Base-by-base conservation (phyloP, 2,113 vertebrate species). In the Tringa solitaria region DNA sequence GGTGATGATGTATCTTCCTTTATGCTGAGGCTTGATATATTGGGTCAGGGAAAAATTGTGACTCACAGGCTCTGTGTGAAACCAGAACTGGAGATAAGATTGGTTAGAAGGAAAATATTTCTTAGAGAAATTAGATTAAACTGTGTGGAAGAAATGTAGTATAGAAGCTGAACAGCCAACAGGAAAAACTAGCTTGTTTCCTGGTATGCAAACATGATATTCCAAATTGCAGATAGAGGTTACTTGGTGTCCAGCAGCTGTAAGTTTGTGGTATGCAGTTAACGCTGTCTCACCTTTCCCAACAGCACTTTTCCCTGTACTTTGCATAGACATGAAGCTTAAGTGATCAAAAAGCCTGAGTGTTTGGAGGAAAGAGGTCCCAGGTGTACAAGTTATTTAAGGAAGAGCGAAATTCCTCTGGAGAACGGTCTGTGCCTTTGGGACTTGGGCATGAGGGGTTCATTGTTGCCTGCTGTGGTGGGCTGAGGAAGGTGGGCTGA, bases 131-230 rank as follows among this genome's bases (percentile, higher is more conserved):
- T 51, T 64, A 53, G 53, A 39, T 48, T 37, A 10, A 73, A 39
- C 14, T 3, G 7, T 75, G 14, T 48, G 89, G 51, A 64, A 82
- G 32, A 78, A 82, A 53, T 53, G 19, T 12, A 19, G 17, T 33
- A 23, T 70, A 54, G 84, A 68, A 90, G 10, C 51, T 93, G 60
- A 84, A 74, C 8, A 45, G 12, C 18, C 30, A n/a, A 4, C 3
- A 78, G 43, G 51, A 59, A 79, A 63, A 70, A 37, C 4, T 4
- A 46, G 12, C 14, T 73, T 39, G 15, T 68, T 94, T 76, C 54
- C 56, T 78, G 32, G 10, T 39, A 33, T 0, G 11, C 18, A 84
- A 3, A 51, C 2, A 1, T 14, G 23, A n/a, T 60, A 18, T 12
- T 77, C 48, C 17, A 48, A 19, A 45, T 20, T 68, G 48, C 43